These are phyloP conservation scores for Pheosia gnoma DNA, from an alignment of 2,888 invertebrate species.

Conservation along the genomic window DNA sequence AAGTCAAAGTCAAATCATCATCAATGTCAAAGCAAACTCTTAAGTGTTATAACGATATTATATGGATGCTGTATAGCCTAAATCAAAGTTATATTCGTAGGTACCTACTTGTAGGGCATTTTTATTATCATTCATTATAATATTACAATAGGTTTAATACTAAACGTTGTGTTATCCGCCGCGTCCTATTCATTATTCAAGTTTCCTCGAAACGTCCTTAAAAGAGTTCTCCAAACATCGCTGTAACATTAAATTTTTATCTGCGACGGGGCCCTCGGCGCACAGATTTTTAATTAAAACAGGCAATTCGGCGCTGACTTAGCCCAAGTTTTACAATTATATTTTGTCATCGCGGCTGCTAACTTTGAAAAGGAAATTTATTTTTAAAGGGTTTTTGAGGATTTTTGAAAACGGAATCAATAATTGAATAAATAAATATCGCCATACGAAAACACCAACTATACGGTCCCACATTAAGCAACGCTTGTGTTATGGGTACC, in stretches of 20 bases:
- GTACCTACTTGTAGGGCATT: slow-evolving; percentile 35
- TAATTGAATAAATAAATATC: slow-evolving; percentile 11
- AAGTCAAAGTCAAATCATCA: too few species aligned
- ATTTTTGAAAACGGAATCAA: slow-evolving; percentile 33
- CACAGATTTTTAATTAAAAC: slow-evolving; percentile 76
- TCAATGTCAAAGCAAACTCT: slow-evolving; percentile 39
- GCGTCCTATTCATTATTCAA: slow-evolving; percentile 66
- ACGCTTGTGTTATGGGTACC: too few species aligned
- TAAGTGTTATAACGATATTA: slow-evolving; percentile 25
- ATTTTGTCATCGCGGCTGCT: slow-evolving; percentile 55
- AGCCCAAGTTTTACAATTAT: slow-evolving; percentile 67
- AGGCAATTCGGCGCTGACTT: slow-evolving; percentile 70
- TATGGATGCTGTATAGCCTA: slow-evolving; percentile 33
- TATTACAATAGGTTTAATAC: slow-evolving; percentile 21
- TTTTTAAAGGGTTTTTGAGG: slow-evolving; percentile 37
- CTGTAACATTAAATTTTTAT: slow-evolving; percentile 76
- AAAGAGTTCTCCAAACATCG: slow-evolving; percentile 71
- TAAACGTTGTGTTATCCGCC: slow-evolving; percentile 35
- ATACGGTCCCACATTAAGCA: too few species aligned
- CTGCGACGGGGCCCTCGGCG: slow-evolving; percentile 64
- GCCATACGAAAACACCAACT: too few species aligned
- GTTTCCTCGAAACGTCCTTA: slow-evolving; percentile 64
- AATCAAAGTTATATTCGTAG: slow-evolving; percentile 31
- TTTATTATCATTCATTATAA: slow-evolving; percentile 25
- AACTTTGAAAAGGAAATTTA: slow-evolving; percentile 50